phyloP scores from a whole-genome alignment of 2,888 invertebrate genomes.

The Caradrina clavipalpis region DNA sequence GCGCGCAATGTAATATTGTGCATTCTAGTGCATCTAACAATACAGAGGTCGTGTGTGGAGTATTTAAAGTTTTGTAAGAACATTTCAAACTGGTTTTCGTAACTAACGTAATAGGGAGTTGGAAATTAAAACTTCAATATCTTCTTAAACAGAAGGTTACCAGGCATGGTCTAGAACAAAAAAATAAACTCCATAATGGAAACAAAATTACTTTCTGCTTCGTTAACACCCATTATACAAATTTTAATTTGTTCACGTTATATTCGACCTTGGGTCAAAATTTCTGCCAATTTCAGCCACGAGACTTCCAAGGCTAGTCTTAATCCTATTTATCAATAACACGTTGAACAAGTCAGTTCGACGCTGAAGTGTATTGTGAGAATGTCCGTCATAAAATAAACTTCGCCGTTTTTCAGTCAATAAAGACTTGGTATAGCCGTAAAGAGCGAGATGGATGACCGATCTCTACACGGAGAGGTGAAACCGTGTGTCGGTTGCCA shows the following conservation, averaged over 20 bases:
- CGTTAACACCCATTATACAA: too few species aligned
- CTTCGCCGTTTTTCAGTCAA: constrained; percentile 22
- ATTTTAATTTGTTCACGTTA: background rate
- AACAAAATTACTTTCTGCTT: too few species aligned
- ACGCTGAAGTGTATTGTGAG: constrained; percentile 10
- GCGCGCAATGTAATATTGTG: too few species aligned
- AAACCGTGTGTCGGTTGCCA: constrained; percentile 24
- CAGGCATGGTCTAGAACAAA: too few species aligned
- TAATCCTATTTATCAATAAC: constrained; percentile 40
- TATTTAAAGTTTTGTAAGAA: too few species aligned
- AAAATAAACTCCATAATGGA: too few species aligned
- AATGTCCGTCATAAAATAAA: constrained; percentile 30
- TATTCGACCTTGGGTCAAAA: constrained; percentile 34
- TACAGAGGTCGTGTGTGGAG: too few species aligned
- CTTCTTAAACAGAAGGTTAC: too few species aligned
- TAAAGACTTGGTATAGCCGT: constrained; percentile 33
- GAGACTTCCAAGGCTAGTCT: constrained; percentile 29
- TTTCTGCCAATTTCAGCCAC: constrained; percentile 23
- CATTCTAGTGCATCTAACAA: too few species aligned
- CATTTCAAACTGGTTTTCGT: too few species aligned
- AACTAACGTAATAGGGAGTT: too few species aligned
- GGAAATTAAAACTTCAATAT: too few species aligned
- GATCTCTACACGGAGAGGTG: constrained; percentile 19
- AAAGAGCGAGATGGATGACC: constrained; percentile 28
- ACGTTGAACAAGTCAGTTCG: constrained; percentile 16